phyloP scores from a whole-genome alignment of 2,888 invertebrate species.

The Drosophila neotestacea region DNA sequence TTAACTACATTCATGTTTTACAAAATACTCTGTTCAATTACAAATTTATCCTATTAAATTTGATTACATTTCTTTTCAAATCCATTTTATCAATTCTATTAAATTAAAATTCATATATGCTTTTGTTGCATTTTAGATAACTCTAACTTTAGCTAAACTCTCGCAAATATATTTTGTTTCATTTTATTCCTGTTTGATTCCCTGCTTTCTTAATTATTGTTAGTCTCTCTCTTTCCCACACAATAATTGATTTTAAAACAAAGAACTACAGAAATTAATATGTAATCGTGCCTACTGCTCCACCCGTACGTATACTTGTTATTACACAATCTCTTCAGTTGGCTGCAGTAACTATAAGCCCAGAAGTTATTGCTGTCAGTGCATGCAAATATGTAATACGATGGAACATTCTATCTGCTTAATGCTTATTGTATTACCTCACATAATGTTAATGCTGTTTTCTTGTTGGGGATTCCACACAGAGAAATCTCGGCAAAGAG shows the following conservation, averaged over 20 bases:
- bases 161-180: no score
- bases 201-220: neutral
- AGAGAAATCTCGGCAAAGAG: constrained; percentile 21
- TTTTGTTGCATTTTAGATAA: neutral
- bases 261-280: neutral
- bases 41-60: no score
- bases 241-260: constrained; percentile 7
- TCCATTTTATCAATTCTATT: neutral
- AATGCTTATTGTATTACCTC: constrained; percentile 22
- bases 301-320: constrained; percentile 4
- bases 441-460: constrained; percentile 52
- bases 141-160: neutral
- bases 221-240: neutral
- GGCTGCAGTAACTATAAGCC: constrained; percentile 15
- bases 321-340: constrained; percentile 10
- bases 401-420: constrained; percentile 24
- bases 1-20: no score
- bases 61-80: no score
- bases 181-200: neutral
- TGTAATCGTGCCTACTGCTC: constrained; percentile 14
- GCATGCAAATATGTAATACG: constrained; percentile 21
- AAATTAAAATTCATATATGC: neutral
- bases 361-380: constrained; percentile 35
- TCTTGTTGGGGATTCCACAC: constrained; percentile 42
- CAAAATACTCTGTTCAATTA: no score